These are phyloP conservation scores for Pipra filicauda DNA, from an alignment of 2,113 vertebrate species.

Conservation along the genomic window DNA sequence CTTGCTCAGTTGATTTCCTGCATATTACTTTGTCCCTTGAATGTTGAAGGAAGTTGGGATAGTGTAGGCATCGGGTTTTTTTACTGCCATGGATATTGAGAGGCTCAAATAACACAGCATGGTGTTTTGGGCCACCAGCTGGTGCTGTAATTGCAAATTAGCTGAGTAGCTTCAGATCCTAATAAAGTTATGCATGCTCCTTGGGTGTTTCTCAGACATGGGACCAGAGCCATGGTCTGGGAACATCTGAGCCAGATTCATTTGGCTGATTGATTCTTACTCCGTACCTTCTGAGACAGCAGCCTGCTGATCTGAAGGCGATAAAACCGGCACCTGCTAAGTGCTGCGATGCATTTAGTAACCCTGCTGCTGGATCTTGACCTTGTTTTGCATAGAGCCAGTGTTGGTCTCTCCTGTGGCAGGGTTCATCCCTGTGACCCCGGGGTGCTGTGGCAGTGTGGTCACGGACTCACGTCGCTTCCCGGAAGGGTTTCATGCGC, in stretches of 20 bases:
- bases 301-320: neutral
- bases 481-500: rapidly evolving
- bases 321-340: neutral
- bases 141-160: constrained; percentile 34
- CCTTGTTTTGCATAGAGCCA: neutral
- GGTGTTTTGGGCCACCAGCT: neutral
- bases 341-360: neutral
- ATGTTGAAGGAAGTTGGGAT: neutral
- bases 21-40: neutral
- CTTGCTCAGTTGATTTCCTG: neutral
- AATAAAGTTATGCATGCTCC: constrained; percentile 8
- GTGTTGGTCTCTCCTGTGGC: neutral
- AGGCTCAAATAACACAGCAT: neutral
- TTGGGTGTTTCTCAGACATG: neutral
- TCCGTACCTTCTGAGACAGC: neutral
- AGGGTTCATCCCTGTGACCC: rapidly evolving
- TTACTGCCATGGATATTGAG: neutral
- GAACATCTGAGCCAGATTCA: neutral
- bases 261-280: constrained; percentile 23
- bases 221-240: neutral
- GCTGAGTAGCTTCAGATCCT: neutral
- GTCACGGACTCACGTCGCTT: neutral
- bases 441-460: rapidly evolving
- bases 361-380: neutral
- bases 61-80: neutral